Evolutionary conservation across 2,888 invertebrate genomes (phyloP), one percentile per base, ranked within the genome.

Genomic region (Hirtodrosophila cameraria): DNA sequence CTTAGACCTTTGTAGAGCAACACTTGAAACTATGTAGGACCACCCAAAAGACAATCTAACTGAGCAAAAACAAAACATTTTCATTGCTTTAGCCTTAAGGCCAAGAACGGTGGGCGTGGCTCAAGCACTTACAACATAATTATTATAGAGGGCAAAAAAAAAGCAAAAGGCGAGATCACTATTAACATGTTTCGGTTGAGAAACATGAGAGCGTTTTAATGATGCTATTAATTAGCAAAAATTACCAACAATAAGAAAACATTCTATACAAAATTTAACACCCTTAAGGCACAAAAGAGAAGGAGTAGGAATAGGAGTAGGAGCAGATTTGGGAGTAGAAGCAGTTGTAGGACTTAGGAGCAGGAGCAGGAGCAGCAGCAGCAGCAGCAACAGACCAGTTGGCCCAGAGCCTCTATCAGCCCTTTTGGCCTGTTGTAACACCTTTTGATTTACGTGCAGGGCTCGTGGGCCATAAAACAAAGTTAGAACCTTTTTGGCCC

Each of bases 151-250:
- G 38, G 11, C 20, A 33, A 38, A 20, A 33, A 27, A 27, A 50
- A 57, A 46, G 42, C 43, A 25, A 54, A 11, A 35, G 27, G 36
- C 27, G 8, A 23, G 30, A 31, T 42, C 39, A 50, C 38, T 53
- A 66, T 67, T 58, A 59, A 59, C 50, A 71, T 42, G 50, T 66
- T 50, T 30, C n/a, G n/a, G 6, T 3, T 6, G 13, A 18, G 33
- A 31, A 30, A 25, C 38, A 57, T 38, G 52, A 39, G 60, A 57
- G 58, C 41, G 8, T 50, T 67, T 68, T 83, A 85, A 83, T 83
- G 83, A 80, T 65, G 76, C 74, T 75, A 83, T 83, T 80, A 85
- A 83, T 83, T 83, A 85, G 75, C 83, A 69, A 69, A 82, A 82
- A 82, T 82, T 69, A 71, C 75, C 66, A 77, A 66, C 79, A 77